Evolutionary conservation across 2,797 vertebrate species (phyloP), one percentile per base, ranked within the genome.

Genomic region (Cyclura pinguis): DNA sequence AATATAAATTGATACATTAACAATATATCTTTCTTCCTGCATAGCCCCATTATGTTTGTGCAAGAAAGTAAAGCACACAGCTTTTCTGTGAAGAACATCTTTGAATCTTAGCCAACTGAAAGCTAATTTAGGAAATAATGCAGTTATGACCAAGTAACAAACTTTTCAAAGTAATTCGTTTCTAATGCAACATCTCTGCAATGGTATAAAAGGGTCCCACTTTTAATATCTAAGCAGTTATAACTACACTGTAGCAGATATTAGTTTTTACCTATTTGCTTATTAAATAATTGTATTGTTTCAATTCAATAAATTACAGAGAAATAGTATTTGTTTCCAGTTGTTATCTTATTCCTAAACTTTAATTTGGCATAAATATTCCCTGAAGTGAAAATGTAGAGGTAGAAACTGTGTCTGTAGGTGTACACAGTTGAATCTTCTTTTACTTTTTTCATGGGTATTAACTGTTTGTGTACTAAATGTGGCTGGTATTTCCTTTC

Each of bases 401-500:
- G 27, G 72, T 35, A 74, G 3, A 50, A 22, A 72, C 16, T 50
- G 8, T 16, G 24, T 18, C 24, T 1, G 5, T 4, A 50, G 2
- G 14, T 38, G 32, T 67, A 47, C 64, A 67, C 7, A 29, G 27
- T 7, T 85, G 42, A 69, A 32, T 38, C 47, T 69, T 22, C 59
- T 14, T 80, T 80, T 80, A 50, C 59, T 57, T 67, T 72, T 35
- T 62, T 62, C 4, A 80, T 9, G 1, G 62, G 18, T n/a, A 64
- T 5, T 4, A 3, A 29, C 38, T 84, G 67, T 84, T 88, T 73
- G 32, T n/a, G n/a, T 73, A 62, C 4, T 3, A 6, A 27, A 47
- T 84, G 67, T 85, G 85, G 90, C 42, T 69, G 27, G 83, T 10
- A 24, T 62, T 91, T 64, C 89, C 24, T 87, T 6, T 80, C 50